Conservation (phyloP, 1,140 invertebrate genomes). For the Drosophila bocki region DNA sequence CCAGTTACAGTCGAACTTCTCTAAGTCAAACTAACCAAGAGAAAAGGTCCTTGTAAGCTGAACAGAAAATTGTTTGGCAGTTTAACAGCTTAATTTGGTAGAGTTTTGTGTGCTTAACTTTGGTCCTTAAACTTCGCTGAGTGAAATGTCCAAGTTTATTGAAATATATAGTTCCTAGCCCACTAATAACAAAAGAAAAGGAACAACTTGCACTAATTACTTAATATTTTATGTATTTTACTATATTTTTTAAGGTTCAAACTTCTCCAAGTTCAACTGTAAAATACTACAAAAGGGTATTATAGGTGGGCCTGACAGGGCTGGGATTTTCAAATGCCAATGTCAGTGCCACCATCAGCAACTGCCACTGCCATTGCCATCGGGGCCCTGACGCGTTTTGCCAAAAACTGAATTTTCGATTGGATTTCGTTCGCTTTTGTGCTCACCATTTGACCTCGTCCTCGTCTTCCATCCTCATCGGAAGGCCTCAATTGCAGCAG, state of each 20-base stretch:
- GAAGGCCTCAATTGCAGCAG: constrained; percentile 42
- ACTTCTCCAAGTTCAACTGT: background rate
- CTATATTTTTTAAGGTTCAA: background rate
- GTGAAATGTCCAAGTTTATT: background rate
- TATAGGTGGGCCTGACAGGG: constrained; percentile 20
- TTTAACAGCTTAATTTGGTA: constrained; percentile 19
- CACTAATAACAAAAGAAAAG: background rate
- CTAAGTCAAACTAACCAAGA: constrained; percentile 4
- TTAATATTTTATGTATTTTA: background rate
- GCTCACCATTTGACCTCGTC: constrained; percentile 36
- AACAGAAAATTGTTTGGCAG: constrained; percentile 12
- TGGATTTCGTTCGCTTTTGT: constrained; percentile 51
- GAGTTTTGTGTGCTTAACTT: background rate
- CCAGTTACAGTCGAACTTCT: constrained; percentile 30
- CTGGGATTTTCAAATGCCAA: constrained; percentile 45
- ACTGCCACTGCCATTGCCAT: constrained; percentile 53
- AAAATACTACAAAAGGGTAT: constrained; percentile 11
- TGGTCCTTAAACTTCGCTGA: background rate
- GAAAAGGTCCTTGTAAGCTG: background rate
- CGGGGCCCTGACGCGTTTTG: constrained; percentile 46
- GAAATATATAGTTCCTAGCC: constrained; percentile 9
- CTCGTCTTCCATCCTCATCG: constrained; percentile 23
- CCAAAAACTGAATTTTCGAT: constrained; percentile 77
- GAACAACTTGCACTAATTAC: background rate
- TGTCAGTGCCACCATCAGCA: constrained; percentile 48